phyloP scores from a whole-genome alignment of 2,797 vertebrate species.

The Odontamblyopus rebecca region DNA sequence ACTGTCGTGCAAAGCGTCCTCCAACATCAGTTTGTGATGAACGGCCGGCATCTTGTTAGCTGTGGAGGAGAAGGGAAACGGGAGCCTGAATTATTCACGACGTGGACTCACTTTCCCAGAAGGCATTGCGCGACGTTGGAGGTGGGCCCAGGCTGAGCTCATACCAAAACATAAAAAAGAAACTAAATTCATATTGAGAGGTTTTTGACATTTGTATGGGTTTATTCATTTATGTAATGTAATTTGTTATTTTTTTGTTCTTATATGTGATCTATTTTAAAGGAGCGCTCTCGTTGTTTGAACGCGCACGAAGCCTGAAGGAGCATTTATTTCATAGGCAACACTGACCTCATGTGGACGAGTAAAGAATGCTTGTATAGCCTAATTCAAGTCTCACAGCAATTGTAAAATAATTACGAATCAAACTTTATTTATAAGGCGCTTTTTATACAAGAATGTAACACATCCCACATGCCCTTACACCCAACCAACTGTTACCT shows the following conservation, averaged over 20 bases:
- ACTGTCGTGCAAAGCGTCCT: slow-evolving; percentile 95
- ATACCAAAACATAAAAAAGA: not conserved
- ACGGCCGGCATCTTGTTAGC: slow-evolving; percentile 90
- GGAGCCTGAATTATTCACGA: slow-evolving; percentile 62
- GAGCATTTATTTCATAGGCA: slow-evolving; percentile 29
- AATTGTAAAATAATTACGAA: too few species aligned
- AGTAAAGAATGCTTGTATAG: not conserved
- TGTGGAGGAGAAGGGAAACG: slow-evolving; percentile 43
- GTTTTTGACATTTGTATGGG: not conserved
- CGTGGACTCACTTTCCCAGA: slow-evolving; percentile 75
- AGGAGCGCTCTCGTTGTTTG: too few species aligned
- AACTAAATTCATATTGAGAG: not conserved
- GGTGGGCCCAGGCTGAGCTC: slow-evolving; percentile 36
- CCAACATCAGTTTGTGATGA: slow-evolving; percentile 90
- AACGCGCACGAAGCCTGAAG: too few species aligned
- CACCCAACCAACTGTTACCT: too few species aligned
- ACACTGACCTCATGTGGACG: slow-evolving; percentile 47
- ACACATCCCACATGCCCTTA: too few species aligned
- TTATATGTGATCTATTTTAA: too few species aligned
- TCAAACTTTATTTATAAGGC: too few species aligned
- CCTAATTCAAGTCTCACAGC: not conserved
- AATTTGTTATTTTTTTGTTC: not conserved
- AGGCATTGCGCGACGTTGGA: slow-evolving; percentile 44
- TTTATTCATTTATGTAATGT: too few species aligned
- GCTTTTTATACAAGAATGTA: too few species aligned